phyloP scores from a whole-genome alignment of 2,797 vertebrate genomes.

The Lutjanus argentimaculatus region DNA sequence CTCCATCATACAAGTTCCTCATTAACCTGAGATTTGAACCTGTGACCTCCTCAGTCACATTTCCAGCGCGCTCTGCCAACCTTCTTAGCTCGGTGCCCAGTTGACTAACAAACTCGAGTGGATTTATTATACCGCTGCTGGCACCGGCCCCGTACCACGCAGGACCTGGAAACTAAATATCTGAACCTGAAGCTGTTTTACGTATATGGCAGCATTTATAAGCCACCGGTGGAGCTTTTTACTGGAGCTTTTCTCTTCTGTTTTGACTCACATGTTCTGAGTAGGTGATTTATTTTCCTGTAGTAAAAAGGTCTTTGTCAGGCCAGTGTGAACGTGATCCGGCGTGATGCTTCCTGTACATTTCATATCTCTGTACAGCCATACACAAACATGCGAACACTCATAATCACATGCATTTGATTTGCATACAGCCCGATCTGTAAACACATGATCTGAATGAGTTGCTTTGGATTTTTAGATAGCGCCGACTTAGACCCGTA shows the following conservation, averaged over 20 bases:
- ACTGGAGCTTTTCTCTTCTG: conserved; percentile 52
- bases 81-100: conserved; percentile 47
- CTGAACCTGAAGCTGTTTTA: conserved; percentile 64
- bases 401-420: conserved; percentile 31
- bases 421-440: conserved; percentile 45
- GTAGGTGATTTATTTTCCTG: conserved; percentile 58
- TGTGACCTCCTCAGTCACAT: conserved; percentile 60
- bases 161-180: conserved; percentile 71
- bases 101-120: conserved; percentile 63
- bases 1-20: conserved; percentile 51
- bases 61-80: conserved; percentile 70
- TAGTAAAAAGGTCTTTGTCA: conserved; percentile 59
- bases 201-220: conserved; percentile 67
- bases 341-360: conserved; percentile 6
- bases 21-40: conserved; percentile 74
- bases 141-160: conserved; percentile 40
- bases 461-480: conserved; percentile 35
- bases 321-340: conserved; percentile 30
- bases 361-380: conserved; percentile 24
- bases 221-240: conserved; percentile 66
- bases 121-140: conserved; percentile 64
- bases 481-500: conserved; percentile 36
- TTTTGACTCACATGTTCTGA: conserved; percentile 56
- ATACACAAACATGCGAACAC: conserved; percentile 3
- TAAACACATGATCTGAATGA: conserved; percentile 50